Base-by-base conservation (phyloP, 30 jellyfish, hydroid and myxozoan genomes). In the Nemopilema nomurai region DNA sequence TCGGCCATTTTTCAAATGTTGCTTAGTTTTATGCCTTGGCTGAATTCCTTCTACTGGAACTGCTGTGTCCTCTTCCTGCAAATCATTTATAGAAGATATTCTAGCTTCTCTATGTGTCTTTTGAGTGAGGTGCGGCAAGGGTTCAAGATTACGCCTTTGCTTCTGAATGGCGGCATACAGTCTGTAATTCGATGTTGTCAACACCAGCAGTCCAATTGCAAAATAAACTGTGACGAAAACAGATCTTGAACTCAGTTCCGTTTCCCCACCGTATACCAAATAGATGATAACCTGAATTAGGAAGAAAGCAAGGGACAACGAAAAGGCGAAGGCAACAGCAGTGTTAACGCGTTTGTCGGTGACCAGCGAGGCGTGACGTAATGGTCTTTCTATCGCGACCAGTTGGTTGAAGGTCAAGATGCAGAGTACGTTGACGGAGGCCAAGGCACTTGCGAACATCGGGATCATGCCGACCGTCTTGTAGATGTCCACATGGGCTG, bases 391-490 rank as follows among this genome's bases (percentile, higher is more conserved):
- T 18, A 64, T 77, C 0, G 91, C 85, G 1, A 83, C 41, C 13
- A 83, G 18, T 21, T 83, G 91, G 28, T 71, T 76, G 21, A 71
- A 62, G 17, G 91, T 83, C 65, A 83, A 52, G 19, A 83, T 31
- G 57, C 91, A 83, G 0, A 83, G 73, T 6, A 76, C 71, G 13
- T 53, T 67, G 4, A 49, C 31, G 26, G 91, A 64, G 1, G 86
- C 91, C 19, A 83, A 53, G 17, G 74, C 50, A 51, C 84, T 69
- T 18, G 91, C 62, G 74, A 83, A 83, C 91, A 83, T 83, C 62
- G 91, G 85, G 20, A 83, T 83, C 53, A 83, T 83, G 9, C 90
- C 90, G 53, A 83, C 64, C n/a, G 64, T 9, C 49, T 52, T 51
- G 79, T 83, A 83, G 28, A 53, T 31, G 16, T 30, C 70, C 41